phyloP scores from a whole-genome alignment of 2,888 invertebrate genomes.

The Parnassius orleans region DNA sequence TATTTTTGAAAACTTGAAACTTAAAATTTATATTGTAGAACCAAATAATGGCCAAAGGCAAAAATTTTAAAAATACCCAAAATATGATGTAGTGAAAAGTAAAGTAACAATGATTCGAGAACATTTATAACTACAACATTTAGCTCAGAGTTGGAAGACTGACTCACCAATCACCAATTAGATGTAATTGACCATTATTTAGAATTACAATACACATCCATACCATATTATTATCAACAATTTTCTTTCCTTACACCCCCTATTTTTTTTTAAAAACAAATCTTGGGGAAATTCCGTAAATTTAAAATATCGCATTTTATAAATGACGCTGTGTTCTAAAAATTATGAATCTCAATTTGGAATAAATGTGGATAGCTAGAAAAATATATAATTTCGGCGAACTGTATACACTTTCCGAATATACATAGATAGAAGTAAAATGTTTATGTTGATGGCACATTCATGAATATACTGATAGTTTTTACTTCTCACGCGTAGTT shows the following conservation, averaged over 20 bases:
- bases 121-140: neutral
- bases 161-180: neutral
- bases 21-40: conserved; percentile 45
- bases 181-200: conserved; percentile 60
- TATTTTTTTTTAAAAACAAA: conserved; percentile 20
- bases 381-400: conserved; percentile 73
- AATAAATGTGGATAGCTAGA: conserved; percentile 71
- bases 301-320: conserved; percentile 51
- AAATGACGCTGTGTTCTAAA: conserved; percentile 53
- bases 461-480: conserved; percentile 32
- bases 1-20: conserved; percentile 45
- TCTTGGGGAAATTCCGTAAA: conserved; percentile 51
- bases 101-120: neutral
- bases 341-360: conserved; percentile 67
- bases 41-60: conserved; percentile 56
- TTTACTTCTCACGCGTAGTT: neutral
- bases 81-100: neutral
- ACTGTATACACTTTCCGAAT: conserved; percentile 64
- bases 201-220: conserved; percentile 47
- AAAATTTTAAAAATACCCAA: neutral
- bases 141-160: conserved; percentile 18
- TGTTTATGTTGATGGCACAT: conserved; percentile 56
- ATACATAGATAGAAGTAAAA: conserved; percentile 49
- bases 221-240: conserved; percentile 57
- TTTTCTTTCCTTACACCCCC: conserved; percentile 2